Conservation (phyloP, 2,888 invertebrate species). For the Diplolepis rosae region DNA sequence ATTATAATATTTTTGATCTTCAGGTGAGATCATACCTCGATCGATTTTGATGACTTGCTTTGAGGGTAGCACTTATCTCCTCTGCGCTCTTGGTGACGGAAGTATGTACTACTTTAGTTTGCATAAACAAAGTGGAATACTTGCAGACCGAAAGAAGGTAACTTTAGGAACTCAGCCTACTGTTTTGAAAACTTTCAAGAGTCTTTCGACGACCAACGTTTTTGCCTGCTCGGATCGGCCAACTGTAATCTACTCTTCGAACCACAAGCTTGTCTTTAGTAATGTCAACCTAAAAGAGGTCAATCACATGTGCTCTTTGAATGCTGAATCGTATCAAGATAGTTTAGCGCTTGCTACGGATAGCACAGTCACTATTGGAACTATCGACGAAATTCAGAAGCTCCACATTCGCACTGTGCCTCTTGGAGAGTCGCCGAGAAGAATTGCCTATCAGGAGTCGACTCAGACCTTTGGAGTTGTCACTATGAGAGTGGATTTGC, state of each 20-base stretch:
- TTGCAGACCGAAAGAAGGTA: constrained; percentile 94
- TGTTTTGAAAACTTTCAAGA: constrained; percentile 88
- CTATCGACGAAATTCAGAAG: constrained; percentile 99
- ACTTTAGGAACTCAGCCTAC: constrained; percentile 98
- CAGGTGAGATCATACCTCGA: constrained; percentile 97
- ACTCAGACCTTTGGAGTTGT: constrained; percentile 96
- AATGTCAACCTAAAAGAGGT: constrained; percentile 97
- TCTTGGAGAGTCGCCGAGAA: constrained; percentile 92
- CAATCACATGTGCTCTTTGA: constrained; percentile 97
- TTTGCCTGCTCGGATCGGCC: constrained; percentile 99
- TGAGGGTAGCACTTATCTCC: constrained; percentile 91
- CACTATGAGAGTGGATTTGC: constrained; percentile 91
- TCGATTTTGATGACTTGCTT: constrained; percentile 96
- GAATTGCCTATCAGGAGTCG: constrained; percentile 95
- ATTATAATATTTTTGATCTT: too few relatives aligned
- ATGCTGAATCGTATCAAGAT: constrained; percentile 96
- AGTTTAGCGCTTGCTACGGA: constrained; percentile 92
- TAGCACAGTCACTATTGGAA: constrained; percentile 93
- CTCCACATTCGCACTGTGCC: constrained; percentile 97
- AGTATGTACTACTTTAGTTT: constrained; percentile 97
- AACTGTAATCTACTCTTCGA: constrained; percentile 99
- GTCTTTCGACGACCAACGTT: constrained; percentile 94
- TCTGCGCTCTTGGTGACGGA: constrained; percentile 97
- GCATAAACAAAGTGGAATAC: constrained; percentile 82
- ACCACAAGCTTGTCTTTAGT: constrained; percentile 98